These are phyloP conservation scores for Megamerina dolium DNA, from an alignment of 2,888 invertebrate genomes.

Conservation along the genomic window DNA sequence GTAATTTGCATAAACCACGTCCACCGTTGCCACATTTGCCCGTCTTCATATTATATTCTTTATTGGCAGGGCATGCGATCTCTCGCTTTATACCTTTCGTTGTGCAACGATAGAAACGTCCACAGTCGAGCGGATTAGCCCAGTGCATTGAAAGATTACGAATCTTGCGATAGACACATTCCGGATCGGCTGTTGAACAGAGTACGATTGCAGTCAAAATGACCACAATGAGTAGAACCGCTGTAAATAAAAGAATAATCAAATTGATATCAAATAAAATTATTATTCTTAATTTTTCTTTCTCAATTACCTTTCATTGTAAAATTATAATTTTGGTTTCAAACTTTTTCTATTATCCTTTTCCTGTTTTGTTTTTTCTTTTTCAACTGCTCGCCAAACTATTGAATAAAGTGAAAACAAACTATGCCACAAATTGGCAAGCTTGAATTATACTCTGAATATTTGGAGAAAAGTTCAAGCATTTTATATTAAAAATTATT, in stretches of 20 bases:
- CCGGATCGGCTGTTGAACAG: conserved; percentile 33
- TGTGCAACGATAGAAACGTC: conserved; percentile 36
- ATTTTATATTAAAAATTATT: too few species aligned
- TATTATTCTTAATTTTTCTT: neutral
- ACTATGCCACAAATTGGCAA: too few species aligned
- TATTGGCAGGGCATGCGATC: conserved; percentile 31
- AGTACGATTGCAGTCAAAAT: conserved; percentile 27
- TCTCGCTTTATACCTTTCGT: conserved; percentile 28
- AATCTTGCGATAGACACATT: conserved; percentile 34
- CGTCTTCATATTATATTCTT: conserved; percentile 31
- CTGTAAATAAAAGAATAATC: conserved; percentile 18
- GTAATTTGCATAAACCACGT: conserved; percentile 30
- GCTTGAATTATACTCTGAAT: too few species aligned
- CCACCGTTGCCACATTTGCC: conserved; percentile 30
- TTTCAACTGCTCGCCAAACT: too few species aligned
- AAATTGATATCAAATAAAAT: neutral
- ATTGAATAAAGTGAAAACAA: too few species aligned
- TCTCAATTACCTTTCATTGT: conserved; percentile 28
- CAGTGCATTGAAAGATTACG: conserved; percentile 31
- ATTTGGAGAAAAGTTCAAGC: too few species aligned
- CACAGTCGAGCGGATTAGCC: conserved; percentile 34
- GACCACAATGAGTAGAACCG: conserved; percentile 35
- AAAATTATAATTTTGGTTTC: neutral
- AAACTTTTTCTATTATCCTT: conserved; percentile 5
- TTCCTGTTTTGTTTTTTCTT: conserved; percentile 7